Evolutionary conservation across 1,140 invertebrate species (phyloP).

Genomic region (Stratiolaelaps scimitus): DNA sequence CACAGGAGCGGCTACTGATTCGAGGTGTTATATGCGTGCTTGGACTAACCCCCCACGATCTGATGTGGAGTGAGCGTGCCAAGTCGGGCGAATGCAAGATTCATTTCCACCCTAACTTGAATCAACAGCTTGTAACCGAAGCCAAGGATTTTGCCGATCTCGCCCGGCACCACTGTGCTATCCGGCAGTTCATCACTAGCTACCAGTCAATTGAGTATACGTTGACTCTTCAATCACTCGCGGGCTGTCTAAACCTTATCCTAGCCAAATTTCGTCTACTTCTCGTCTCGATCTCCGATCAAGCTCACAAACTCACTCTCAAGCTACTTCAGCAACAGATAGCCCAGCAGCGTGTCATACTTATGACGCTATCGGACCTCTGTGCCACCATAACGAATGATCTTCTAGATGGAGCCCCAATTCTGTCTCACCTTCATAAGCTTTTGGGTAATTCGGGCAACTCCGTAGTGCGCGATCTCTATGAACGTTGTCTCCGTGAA

Average conservation of each 20-base stretch:
- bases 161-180: neutral
- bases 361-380: conserved; percentile 1
- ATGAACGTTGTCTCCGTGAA: conserved; percentile 17
- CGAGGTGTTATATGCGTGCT: conserved; percentile 1
- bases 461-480: neutral
- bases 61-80: conserved; percentile 8
- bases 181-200: conserved; percentile 1
- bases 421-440: neutral
- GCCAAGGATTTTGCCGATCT: conserved; percentile 8
- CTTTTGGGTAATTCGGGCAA: conserved; percentile 8
- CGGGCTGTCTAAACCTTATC: neutral
- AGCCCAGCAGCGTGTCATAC: conserved; percentile 14
- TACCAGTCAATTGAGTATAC: conserved; percentile 4
- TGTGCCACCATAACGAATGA: neutral
- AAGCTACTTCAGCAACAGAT: conserved; percentile 19
- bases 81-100: neutral
- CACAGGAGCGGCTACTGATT: conserved; percentile 10
- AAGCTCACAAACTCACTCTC: neutral
- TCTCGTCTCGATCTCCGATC: conserved; percentile 1
- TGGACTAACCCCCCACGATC: conserved; percentile 12
- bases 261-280: conserved; percentile 4
- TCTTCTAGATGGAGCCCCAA: neutral
- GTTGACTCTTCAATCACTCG: conserved; percentile 11
- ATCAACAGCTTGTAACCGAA: conserved; percentile 14
- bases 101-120: conserved; percentile 14